Percentiles rank a stretch among this genome's conserved stretches.
Evolutionary conservation across 1,140 invertebrate genomes (phyloP).

Genomic region (Drosophila kohkoa): DNA sequence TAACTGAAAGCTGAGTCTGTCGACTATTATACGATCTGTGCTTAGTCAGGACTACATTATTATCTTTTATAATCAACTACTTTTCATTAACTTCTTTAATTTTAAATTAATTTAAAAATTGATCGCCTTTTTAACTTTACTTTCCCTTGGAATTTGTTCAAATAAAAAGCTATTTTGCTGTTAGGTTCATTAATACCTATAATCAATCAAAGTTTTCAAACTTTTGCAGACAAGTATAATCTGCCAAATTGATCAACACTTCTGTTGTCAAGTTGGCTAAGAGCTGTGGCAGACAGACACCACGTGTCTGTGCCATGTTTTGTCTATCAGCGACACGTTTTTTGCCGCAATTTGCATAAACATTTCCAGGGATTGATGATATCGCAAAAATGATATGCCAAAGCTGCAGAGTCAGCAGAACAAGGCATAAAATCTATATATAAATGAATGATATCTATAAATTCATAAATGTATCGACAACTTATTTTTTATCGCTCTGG

Average conservation of each 20-base stretch:
- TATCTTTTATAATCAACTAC: no score
- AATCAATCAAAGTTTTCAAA: no score
- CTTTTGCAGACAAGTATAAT: not conserved
- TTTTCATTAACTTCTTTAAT: no score
- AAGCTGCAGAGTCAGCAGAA: slow-evolving; percentile 36
- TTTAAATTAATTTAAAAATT: no score
- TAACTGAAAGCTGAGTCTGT: not conserved
- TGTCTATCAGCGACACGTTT: slow-evolving; percentile 54
- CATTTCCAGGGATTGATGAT: slow-evolving; percentile 23
- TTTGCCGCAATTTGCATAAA: slow-evolving; percentile 38
- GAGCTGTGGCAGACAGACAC: not conserved
- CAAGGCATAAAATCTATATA: slow-evolving; percentile 2
- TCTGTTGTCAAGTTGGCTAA: slow-evolving; percentile 6
- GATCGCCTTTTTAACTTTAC: no score
- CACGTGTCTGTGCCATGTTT: slow-evolving; percentile 44
- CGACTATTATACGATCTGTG: not conserved
- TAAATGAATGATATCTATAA: slow-evolving; percentile 16
- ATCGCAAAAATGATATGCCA: slow-evolving; percentile 36
- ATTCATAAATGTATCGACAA: slow-evolving; percentile 13
- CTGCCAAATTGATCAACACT: not conserved
- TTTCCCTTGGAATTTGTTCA: no score
- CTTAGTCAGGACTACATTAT: no score
- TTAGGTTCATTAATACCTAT: no score
- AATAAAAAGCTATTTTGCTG: no score
- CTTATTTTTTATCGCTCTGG: slow-evolving; percentile 5